Evolutionary conservation across 2,888 invertebrate species (phyloP), one percentile per base, ranked within the genome.

Genomic region (Disparrhopalites patrizii): DNA sequence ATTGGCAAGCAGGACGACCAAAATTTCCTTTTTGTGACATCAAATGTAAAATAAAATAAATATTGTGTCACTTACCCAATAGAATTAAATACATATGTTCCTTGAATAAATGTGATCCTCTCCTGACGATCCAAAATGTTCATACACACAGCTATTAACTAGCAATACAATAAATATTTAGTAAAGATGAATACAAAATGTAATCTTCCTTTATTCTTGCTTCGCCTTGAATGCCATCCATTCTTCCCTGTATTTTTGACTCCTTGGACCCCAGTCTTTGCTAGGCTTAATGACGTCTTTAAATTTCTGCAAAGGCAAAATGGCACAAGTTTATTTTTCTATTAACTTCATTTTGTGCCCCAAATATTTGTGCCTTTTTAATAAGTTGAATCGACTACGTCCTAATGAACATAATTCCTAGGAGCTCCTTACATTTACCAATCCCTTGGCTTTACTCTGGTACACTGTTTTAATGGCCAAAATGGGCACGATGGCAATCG

Each of bases 271-370:
- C 63, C 63, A 63, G 1, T 38, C 63, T 1, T 8, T 23, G 3
- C 40, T 51, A 1, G 63, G 63, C 20, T 18, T 76, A 76, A 57
- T 33, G 1, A 40, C 28, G 13, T 57, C 58, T 38, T 36, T 51
- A 1, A 65, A 8, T 58, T 65, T 65, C 58, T 65, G 31, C 8
- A 25, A 23, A 10, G 15, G 31, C 8, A 25, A 23, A 10, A 18
- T 10, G 43, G 5, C 15, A 43, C n/a, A 43, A 43, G 15, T 43
- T 15, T 5, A 10, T 18, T 43, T 5, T 18, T 7, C 7, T 36
- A 43, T 43, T 10, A n/a, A 20, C 5, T 18, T 10, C 4, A 20
- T 43, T 10, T 43, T 10, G 43, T 43, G 20, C 51, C 15, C 50
- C 13, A 4, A 43, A 43, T 10, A 10, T 10, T 43, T 43, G 20